Conservation (phyloP, 2,797 vertebrate species). For the Thunnus albacares region DNA sequence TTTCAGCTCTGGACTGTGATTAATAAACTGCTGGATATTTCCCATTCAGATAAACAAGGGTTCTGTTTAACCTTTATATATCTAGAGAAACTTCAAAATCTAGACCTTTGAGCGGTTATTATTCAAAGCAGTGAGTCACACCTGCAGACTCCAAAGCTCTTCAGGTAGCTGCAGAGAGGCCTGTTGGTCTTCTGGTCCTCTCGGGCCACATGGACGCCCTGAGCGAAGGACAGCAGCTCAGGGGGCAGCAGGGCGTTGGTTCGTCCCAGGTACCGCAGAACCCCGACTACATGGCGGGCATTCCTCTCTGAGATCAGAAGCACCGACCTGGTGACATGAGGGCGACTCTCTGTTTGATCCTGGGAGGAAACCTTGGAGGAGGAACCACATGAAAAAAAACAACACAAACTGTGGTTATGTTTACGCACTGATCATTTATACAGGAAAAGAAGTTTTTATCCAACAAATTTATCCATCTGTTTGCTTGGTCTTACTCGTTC, state of each 20-base stretch:
- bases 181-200: conserved; percentile 75
- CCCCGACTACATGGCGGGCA: conserved; percentile 70
- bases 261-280: conserved; percentile 81
- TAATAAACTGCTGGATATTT: too few species aligned
- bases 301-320: conserved; percentile 85
- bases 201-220: conserved; percentile 66
- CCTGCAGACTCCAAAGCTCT: conserved; percentile 87
- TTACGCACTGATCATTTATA: neutral
- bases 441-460: neutral
- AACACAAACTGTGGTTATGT: neutral
- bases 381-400: neutral
- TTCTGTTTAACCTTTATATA: too few species aligned
- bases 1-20: too few species aligned
- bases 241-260: conserved; percentile 70
- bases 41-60: too few species aligned
- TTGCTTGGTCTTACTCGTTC: conserved; percentile 78
- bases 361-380: neutral
- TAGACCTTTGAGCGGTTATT: neutral
- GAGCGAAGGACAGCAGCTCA: conserved; percentile 79
- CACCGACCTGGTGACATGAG: conserved; percentile 66
- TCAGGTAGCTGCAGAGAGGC: conserved; percentile 82
- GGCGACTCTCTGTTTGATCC: neutral
- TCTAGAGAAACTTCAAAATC: neutral
- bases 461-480: neutral
- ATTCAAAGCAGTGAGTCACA: conserved; percentile 27